Evolutionary conservation across 2,888 invertebrate genomes (phyloP).

Genomic region (Tipula vernalis): DNA sequence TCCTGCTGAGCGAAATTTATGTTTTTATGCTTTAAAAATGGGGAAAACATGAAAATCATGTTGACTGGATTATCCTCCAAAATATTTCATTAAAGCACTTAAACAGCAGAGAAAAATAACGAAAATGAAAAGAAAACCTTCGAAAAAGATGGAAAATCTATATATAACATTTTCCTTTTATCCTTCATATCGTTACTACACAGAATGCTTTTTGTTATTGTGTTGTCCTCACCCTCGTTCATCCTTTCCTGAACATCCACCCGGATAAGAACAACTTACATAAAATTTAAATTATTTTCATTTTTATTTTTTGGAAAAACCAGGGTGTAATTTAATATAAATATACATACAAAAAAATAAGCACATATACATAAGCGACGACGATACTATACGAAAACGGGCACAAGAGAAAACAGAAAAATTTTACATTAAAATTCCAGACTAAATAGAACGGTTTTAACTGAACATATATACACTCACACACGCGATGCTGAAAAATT

Average conservation of each 20-base stretch:
- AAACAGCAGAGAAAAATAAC: not conserved
- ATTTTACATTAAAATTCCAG: not conserved
- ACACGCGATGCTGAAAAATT: not conserved
- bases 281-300: not conserved
- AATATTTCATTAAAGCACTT: not conserved
- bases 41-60: no score
- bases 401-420: not conserved
- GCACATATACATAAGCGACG: not conserved
- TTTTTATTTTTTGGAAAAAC: not conserved
- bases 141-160: not conserved
- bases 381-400: not conserved
- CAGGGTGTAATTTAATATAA: not conserved
- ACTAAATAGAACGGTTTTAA: not conserved
- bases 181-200: not conserved
- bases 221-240: not conserved
- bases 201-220: not conserved
- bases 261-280: not conserved
- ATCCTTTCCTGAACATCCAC: not conserved
- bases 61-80: not conserved
- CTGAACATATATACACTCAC: not conserved
- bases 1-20: not conserved
- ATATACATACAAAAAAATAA: not conserved
- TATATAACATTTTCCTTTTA: not conserved
- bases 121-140: not conserved
- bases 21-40: no score